phyloP scores from a whole-genome alignment of 53 echinoderm and acorn worm species.

The Arbacia lixula region DNA sequence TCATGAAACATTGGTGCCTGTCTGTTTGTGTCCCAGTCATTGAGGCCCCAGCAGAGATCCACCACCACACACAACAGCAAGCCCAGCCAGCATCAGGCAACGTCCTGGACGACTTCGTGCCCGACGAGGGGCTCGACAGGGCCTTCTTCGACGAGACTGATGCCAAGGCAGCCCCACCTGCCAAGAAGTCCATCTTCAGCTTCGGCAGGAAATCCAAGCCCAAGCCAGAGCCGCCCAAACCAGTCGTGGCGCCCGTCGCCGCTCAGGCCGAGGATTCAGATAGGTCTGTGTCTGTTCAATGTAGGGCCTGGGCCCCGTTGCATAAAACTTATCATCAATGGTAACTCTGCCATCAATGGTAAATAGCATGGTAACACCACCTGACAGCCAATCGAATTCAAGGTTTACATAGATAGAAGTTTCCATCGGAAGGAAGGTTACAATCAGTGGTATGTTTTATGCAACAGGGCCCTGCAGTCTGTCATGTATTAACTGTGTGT shows the following conservation, averaged over 20 bases:
- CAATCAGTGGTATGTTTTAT: no score
- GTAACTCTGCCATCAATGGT: no score
- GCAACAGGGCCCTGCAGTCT: no score
- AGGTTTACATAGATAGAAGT: no score
- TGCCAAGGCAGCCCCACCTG: constrained; percentile 10
- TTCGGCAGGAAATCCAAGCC: constrained; percentile 52
- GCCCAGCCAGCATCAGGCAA: constrained; percentile 53
- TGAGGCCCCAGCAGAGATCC: constrained; percentile 75
- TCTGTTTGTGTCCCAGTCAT: constrained; percentile 49
- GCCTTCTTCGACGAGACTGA: constrained; percentile 86
- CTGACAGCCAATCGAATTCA: no score
- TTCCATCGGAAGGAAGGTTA: no score
- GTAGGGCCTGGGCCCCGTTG: no score
- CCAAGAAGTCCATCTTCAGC: constrained; percentile 53
- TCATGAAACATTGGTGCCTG: no score
- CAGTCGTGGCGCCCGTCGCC: neutral
- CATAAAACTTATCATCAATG: no score
- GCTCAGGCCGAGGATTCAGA: constrained; percentile 47
- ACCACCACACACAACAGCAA: constrained; percentile 33
- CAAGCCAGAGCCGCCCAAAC: constrained; percentile 17
- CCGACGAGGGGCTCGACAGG: constrained; percentile 75
- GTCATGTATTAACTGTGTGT: no score
- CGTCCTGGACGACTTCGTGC: constrained; percentile 89
- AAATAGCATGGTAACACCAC: no score
- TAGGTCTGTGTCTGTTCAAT: no score